phyloP scores from a whole-genome alignment of 2,113 vertebrate genomes.

The Pimephales promelas region DNA sequence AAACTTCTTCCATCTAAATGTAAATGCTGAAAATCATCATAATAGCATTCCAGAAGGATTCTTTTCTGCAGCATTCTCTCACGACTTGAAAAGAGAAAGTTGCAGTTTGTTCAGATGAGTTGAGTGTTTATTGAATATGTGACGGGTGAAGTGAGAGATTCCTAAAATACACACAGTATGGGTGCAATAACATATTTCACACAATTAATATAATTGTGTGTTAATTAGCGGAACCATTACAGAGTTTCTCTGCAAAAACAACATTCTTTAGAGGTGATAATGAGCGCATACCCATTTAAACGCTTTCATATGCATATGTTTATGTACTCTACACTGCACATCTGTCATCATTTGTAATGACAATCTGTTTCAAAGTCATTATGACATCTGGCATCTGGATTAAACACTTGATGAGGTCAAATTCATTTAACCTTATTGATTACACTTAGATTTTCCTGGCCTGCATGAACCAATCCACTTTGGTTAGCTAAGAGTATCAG shows the following conservation, averaged over 20 bases:
- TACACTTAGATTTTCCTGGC: not conserved
- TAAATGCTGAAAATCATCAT: slow-evolving; percentile 69
- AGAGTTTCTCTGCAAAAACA: slow-evolving; percentile 7
- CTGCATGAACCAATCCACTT: not conserved
- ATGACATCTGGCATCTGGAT: slow-evolving; percentile 9
- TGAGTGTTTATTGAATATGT: slow-evolving; percentile 34
- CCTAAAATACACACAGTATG: slow-evolving; percentile 11
- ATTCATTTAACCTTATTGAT: slow-evolving; percentile 31
- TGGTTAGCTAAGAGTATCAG: not conserved
- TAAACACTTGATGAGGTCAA: not conserved
- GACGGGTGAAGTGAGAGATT: slow-evolving; percentile 10
- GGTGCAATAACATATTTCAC: slow-evolving; percentile 27
- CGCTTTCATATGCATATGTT: not conserved
- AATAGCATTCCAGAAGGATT: slow-evolving; percentile 52
- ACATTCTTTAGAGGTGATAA: not conserved
- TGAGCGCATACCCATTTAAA: not conserved
- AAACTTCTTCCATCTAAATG: slow-evolving; percentile 73
- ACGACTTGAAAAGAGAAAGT: not conserved
- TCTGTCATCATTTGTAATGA: slow-evolving; percentile 5
- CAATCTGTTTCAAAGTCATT: slow-evolving; percentile 36
- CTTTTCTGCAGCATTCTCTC: slow-evolving; percentile 46
- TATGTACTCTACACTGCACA: not conserved
- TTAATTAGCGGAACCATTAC: slow-evolving; percentile 30
- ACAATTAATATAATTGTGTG: slow-evolving; percentile 23
- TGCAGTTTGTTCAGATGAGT: not conserved